Base-by-base conservation (phyloP, 2,797 vertebrate genomes). In the Cryptoblepharus egeriae region DNA sequence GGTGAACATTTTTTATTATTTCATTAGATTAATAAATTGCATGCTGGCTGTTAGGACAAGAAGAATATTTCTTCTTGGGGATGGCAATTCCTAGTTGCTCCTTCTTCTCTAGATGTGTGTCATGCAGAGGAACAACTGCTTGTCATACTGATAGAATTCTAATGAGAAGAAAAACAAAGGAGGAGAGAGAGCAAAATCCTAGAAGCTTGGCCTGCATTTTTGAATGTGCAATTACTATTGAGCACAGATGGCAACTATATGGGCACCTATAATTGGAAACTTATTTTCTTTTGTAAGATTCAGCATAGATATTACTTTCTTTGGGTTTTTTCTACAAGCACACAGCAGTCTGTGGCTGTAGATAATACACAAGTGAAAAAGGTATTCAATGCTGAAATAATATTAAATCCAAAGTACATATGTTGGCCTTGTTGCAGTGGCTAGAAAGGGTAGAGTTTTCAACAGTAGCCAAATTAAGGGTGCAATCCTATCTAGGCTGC, bases 121-220 rank as follows among this genome's bases (percentile, higher is more conserved):
- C 83, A 1, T 42, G 45, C 67, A 78, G 24, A 24, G 58, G 75
- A 88, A 68, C 28, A 58, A 16, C 22, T n/a, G 45, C 45, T 35
- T 73, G 22, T 35, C 55, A 11, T 26, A 12, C 58, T 58, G 18
- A 30, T 65, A 57, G 22, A 55, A 52, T 81, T 82, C 64, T 45
- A 15, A 75, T 82, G 72, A 52, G n/a, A 60, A 75, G 35, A 75
- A 37, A 63, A 12, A 32, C 35, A 75, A 35, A 85, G 22, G 30
- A 49, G 28, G 72, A 82, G 39, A 74, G 16, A 61, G 73, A 74
- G 16, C 61, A 70, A 80, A 64, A 37, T 57, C 3, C 11, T 69
- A 18, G 39, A 61, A 4, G 74, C 81, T 73, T 63, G 65, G 70
- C 52, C 9, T 81, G 2, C 76, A 0, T 75, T 90, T 85, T 80